Evolutionary conservation across 2,797 vertebrate genomes (phyloP).

Genomic region (Myiotriccus ornatus): DNA sequence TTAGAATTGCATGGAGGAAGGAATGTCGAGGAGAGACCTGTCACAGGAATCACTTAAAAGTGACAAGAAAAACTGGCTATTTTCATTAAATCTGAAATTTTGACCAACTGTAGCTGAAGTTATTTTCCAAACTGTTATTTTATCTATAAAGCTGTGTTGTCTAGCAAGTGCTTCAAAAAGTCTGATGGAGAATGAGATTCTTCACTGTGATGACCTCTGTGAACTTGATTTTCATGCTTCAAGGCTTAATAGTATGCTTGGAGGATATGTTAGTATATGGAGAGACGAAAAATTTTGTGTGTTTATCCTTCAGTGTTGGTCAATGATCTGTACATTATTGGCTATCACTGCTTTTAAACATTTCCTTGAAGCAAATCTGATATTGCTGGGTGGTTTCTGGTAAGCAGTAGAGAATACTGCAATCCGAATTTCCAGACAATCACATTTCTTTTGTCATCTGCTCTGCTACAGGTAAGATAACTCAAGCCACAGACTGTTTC

Average conservation of each 20-base stretch:
- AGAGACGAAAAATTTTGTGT: neutral
- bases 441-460: fast-evolving
- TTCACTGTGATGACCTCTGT: neutral
- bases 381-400: neutral
- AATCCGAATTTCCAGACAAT: neutral
- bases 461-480: neutral
- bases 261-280: neutral
- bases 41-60: neutral
- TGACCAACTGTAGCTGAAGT: neutral
- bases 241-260: neutral
- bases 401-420: neutral
- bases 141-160: neutral
- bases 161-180: neutral
- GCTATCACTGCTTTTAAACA: neutral
- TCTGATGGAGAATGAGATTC: neutral
- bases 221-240: neutral
- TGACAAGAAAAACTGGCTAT: neutral
- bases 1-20: neutral
- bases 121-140: neutral
- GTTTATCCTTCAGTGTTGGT: neutral
- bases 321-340: neutral
- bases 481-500: neutral
- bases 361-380: neutral
- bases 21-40: neutral
- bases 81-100: neutral